Evolutionary conservation across 2,888 invertebrate genomes (phyloP), one percentile per base, ranked within the genome.

Genomic region (Drosophila parthenogenetica): DNA sequence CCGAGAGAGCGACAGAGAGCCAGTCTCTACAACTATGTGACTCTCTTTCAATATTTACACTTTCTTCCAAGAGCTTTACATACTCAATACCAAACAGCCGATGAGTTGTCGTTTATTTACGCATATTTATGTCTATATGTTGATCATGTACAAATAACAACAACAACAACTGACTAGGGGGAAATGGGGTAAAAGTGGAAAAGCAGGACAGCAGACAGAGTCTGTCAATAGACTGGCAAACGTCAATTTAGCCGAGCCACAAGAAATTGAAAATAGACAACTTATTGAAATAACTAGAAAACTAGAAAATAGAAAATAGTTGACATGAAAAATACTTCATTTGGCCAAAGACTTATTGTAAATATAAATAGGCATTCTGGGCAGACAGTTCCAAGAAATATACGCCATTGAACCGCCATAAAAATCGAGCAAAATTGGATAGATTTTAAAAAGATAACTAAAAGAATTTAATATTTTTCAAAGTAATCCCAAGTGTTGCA

Each of bases 241-340:
- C 73, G 83, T 83, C 83, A 83, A 83, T 83, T 83, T 81, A 73
- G 78, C 65, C 68, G 73, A 67, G 63, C 72, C 72, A 69, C 57
- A 64, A 83, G 79, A 79, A 86, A 86, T 83, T 81, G 81, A 83
- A 84, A 84, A 84, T 83, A 83, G 86, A 78, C 82, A 77, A 59
- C 11, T 35, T 35, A 35, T 35, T 35, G 35, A 35, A 35, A 35
- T 35, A 35, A 35, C 35, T 35, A 35, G 61, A 65, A 71, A 29
- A 29, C 29, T 29, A 54, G 61, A 65, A 71, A 77, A 69, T 67
- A 50, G 61, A 63, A 76, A 68, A 62, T 67, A 75, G 61, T 71
- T 75, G 75, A 71, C 76, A 67, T 42, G 57, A 64, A 63, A 63
- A 75, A 67, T 74, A 75, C 70, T 65, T 66, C 51, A 61, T 51